Evolutionary conservation across 2,797 vertebrate genomes (phyloP).

Genomic region (Odontamblyopus rebecca): DNA sequence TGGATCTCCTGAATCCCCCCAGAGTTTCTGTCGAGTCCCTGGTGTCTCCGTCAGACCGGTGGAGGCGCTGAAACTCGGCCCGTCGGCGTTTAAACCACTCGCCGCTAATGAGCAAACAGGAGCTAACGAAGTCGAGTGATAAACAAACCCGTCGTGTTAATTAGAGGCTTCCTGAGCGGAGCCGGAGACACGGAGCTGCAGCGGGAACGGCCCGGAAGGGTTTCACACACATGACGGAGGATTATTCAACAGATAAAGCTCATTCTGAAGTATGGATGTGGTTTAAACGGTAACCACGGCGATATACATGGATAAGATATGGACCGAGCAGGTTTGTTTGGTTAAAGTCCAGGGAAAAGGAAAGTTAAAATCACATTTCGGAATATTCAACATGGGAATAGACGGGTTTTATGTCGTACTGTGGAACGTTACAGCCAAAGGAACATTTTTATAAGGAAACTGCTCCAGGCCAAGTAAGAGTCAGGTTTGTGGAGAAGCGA

Average conservation of each 20-base stretch:
- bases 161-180: background rate
- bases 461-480: too few relatives aligned
- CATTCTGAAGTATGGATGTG: background rate
- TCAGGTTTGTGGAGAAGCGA: too few relatives aligned
- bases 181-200: too few relatives aligned
- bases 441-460: too few relatives aligned
- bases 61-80: conserved; percentile 17
- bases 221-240: background rate
- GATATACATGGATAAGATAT: background rate
- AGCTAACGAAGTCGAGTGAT: conserved; percentile 16
- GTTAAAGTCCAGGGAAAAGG: too few relatives aligned
- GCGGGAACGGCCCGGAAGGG: too few relatives aligned
- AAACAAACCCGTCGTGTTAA: conserved; percentile 15
- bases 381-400: too few relatives aligned
- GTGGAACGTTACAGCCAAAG: too few relatives aligned
- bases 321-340: background rate
- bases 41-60: background rate
- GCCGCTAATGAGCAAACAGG: conserved; percentile 27
- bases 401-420: too few relatives aligned
- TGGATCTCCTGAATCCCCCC: too few relatives aligned
- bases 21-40: too few relatives aligned
- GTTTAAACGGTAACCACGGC: background rate
- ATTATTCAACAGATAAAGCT: background rate
- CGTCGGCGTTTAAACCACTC: conserved; percentile 9
- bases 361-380: too few relatives aligned